Base-by-base conservation (phyloP, 2,797 vertebrate species). In the Amazona ochrocephala region DNA sequence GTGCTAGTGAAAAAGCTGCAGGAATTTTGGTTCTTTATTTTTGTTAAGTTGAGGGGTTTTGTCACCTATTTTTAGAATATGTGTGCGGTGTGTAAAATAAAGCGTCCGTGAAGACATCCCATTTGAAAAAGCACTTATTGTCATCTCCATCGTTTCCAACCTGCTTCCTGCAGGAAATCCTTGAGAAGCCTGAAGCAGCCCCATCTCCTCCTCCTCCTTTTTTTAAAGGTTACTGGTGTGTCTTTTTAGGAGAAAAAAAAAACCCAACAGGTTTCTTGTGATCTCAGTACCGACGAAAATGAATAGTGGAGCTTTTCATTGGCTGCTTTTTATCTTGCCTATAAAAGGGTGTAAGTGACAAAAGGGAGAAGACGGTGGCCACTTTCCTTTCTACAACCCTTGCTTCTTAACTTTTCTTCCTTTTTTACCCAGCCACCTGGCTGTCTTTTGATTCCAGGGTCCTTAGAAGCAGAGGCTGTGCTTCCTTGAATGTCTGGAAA, bases 291-390 rank as follows among this genome's bases (percentile, higher is more conserved):
- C 78, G 58, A 48, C 0, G 10, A 65, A 92, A 94, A 89, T 79
- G 64, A 74, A 64, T 42, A 80, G 51, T 62, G 72, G 67, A 42
- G 44, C 48, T 80, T 90, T 90, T 71, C 71, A 44, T 29, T 71
- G 74, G 42, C 51, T 83, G 89, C 86, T 85, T 94, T 96, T 95
- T 48, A 79, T 92, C 81, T 89, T 90, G 37, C 47, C 78, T 74
- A 2, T 76, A 37, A 81, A 78, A 39, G 11, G 15, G 9, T 32
- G 32, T 75, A 64, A 62, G 77, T 84, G 51, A 92, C 90, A 94
- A 82, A 73, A 87, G 67, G 47, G 62, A 90, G 77, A 84, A 54
- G 73, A 47, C 1, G 7, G 58, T 0, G 2, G 54, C 86, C 13
- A 13, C 60, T 54, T 93, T 65, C 84, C 3, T 2, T 90, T 79